These are phyloP conservation scores for Perccottus glenii DNA, from an alignment of 2,113 vertebrate species.

Conservation along the genomic window DNA sequence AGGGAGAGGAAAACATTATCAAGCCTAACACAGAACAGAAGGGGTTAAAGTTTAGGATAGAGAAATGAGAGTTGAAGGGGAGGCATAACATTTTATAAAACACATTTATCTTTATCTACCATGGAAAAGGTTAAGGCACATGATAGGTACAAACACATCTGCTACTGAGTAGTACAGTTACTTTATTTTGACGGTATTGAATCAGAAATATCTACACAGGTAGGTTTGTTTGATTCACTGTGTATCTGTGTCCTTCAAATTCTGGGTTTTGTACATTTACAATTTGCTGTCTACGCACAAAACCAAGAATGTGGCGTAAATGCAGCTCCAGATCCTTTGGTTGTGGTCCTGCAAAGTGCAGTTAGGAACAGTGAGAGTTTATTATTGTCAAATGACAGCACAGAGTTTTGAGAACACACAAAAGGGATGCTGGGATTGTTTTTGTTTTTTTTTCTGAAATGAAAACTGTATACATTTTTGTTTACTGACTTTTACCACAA, in stretches of 20 bases:
- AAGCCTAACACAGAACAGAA: conserved; percentile 2
- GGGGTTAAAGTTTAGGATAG: conserved; percentile 34
- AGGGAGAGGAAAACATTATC: conserved; percentile 9
- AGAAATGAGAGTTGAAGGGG: conserved; percentile 50
- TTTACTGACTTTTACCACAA: conserved; percentile 72
- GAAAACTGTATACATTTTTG: conserved; percentile 70
- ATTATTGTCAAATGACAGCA: conserved; percentile 62
- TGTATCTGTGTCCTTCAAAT: conserved; percentile 46
- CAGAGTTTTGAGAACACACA: conserved; percentile 69
- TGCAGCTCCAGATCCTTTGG: conserved; percentile 76
- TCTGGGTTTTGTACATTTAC: conserved; percentile 58
- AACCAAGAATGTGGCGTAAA: conserved; percentile 36
- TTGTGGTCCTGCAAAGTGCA: conserved; percentile 70
- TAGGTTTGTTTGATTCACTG: conserved; percentile 64
- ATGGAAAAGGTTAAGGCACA: conserved; percentile 98
- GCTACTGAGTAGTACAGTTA: conserved; percentile 87
- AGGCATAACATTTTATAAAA: conserved; percentile 83
- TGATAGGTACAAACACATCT: conserved; percentile 95
- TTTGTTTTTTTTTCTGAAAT: conserved; percentile 54
- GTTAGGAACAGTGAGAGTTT: conserved; percentile 60
- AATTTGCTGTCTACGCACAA: conserved; percentile 47
- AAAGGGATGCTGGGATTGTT: conserved; percentile 56
- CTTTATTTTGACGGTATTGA: conserved; percentile 78
- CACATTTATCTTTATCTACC: conserved; percentile 85
- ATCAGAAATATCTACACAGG: conserved; percentile 80